Base-by-base conservation (phyloP, 2,797 vertebrate species). In the Acridotheres tristis region DNA sequence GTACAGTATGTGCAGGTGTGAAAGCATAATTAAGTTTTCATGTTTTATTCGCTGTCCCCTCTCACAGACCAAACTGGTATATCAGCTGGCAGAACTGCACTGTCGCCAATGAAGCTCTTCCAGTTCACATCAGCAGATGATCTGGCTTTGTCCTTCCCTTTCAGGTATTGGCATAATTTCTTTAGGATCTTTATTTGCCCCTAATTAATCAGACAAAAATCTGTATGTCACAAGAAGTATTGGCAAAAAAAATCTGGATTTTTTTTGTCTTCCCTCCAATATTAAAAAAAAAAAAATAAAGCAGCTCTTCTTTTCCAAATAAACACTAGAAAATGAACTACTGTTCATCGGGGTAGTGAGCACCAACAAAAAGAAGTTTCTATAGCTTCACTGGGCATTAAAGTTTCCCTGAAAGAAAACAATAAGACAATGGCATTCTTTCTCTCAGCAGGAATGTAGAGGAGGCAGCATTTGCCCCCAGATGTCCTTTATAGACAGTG, bases 21-120 rank as follows among this genome's bases (percentile, higher is more conserved):
- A 89, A 63, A 78, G 43, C 48, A 61, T 61, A 95, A 94, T 85
- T 82, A 91, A 76, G 27, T 90, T 91, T 90, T 91, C 86, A 54
- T 32, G 29, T 81, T 86, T 88, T 86, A 78, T 62, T 77, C 85
- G 83, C 73, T 89, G 68, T 67, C 50, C 71, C 20, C 48, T 62
- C 73, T 88, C 77, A 71, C 38, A 94, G 71, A 79, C n/a, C 92
- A 91, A 91, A 82, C 47, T 43, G 48, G 14, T 61, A 2, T 27
- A 84, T 76, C 85, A 91, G 76, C 82, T 5, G 27, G 66, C 5
- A 29, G 67, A 89, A 48, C 29, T 84, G 80, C 9, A 9, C 13
- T 85, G 78, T 23, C 26, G 66, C 69, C 82, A 67, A 5, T 34
- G 63, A 43, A 90, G 45, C 48, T 62, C 62, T 86, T 93, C 57